Base-by-base conservation (phyloP, 92 coral and sea anemone genomes). In the Phenganax subtilis region DNA sequence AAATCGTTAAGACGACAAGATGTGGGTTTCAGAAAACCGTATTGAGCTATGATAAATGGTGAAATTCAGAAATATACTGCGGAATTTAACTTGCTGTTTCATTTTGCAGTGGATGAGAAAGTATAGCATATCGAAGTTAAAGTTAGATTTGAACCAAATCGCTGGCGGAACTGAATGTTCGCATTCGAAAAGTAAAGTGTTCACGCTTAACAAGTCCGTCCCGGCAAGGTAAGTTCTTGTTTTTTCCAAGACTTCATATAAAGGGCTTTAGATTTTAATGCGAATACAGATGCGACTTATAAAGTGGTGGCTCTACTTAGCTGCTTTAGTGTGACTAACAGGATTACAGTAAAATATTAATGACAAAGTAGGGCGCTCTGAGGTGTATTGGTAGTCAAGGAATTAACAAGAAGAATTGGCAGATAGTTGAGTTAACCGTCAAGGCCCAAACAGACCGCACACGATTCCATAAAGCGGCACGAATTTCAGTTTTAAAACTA, bases 151-250 rank as follows among this genome's bases (percentile, higher is more conserved):
- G 80, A 94, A 94, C 79, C 89, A 84, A 71, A 92, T 94, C 73
- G 96, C 90, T 25, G 98, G 98, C 9, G 88, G 96, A 17, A 78
- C 98, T 3, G 98, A 94, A 54, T 94, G 98, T 80, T 92, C 97
- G 2, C 98, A 94, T 80, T 97, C 98, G 10, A 94, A 94, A 78
- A 90, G 92, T 52, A 94, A 90, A 87, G 97, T 94, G 54, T 79
- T 91, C 5, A 64, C 96, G 6, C 79, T 94, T 2, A 91, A 97
- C 27, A 96, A 94, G 73, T 84, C 98, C 37, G 97, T 93, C 55
- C 92, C 97, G 9, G 97, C 97, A 51, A 93, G 97, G 97, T 93
- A 82, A 77, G 88, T 12, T 59, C 3, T 1, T 59, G 25, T 7
- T 25, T 59, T 59, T 14, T 59, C n/a, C 65, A 25, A 14, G 7